phyloP scores from a whole-genome alignment of 2,797 vertebrate species.

The Acrossocheilus wenchowensis region DNA sequence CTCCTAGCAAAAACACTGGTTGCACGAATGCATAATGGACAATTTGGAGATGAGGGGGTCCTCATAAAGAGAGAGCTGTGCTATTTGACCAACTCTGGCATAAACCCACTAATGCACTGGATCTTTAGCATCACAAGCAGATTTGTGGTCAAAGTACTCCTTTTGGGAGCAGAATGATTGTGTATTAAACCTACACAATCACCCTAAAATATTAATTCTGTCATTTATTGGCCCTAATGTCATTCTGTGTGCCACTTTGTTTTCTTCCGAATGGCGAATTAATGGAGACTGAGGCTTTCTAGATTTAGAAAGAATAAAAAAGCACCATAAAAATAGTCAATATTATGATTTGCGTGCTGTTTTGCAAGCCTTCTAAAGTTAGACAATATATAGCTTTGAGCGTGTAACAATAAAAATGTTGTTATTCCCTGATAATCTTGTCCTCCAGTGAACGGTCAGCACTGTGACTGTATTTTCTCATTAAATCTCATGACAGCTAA shows the following conservation, averaged over 20 bases:
- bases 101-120: not conserved
- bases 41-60: not conserved
- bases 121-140: constrained; percentile 7
- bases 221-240: not conserved
- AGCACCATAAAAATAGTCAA: not conserved
- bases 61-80: not conserved
- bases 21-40: not conserved
- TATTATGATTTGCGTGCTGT: not conserved
- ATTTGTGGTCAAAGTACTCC: not conserved
- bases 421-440: not conserved
- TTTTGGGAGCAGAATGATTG: not conserved
- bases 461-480: not conserved
- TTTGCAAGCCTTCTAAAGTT: not conserved
- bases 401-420: not conserved
- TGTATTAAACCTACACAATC: not conserved
- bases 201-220: not conserved
- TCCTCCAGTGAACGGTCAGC: not conserved
- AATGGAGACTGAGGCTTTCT: not conserved
- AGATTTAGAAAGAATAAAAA: not conserved
- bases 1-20: not conserved
- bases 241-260: not conserved
- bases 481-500: not conserved
- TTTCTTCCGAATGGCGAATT: not conserved
- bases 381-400: not conserved
- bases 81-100: not conserved